phyloP scores from a whole-genome alignment of 2,797 vertebrate species.

The Leptoclinus maculatus region DNA sequence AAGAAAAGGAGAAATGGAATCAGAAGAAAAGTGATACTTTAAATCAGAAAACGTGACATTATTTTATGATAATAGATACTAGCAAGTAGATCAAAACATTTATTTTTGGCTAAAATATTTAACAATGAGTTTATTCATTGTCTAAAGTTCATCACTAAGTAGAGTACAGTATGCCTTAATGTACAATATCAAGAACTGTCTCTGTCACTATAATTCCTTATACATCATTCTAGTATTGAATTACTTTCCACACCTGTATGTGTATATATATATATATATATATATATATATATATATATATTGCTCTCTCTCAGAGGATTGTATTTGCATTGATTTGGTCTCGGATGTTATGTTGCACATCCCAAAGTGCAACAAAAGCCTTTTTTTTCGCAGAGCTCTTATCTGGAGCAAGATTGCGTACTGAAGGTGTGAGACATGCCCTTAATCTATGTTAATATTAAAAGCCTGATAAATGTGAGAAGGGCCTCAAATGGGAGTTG shows the following conservation, averaged over 20 bases:
- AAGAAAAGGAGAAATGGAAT: constrained; percentile 28
- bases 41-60: constrained; percentile 2
- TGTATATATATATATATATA: neutral
- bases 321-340: constrained; percentile 1
- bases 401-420: constrained; percentile 55
- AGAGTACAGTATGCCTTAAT: neutral
- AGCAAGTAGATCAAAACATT: neutral
- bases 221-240: neutral
- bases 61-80: neutral
- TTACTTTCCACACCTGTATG: neutral
- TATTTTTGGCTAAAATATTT: neutral
- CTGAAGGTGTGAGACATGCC: constrained; percentile 69
- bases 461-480: constrained; percentile 82
- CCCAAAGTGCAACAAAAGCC: constrained; percentile 5
- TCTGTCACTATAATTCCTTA: neutral
- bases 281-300: neutral
- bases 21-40: constrained; percentile 14
- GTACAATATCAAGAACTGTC: neutral
- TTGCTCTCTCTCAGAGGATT: neutral
- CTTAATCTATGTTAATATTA: constrained; percentile 83
- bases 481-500: constrained; percentile 64
- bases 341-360: constrained; percentile 1
- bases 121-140: neutral
- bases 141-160: neutral
- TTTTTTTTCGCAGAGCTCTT: constrained; percentile 17